Percentiles rank a stretch among this genome's conserved stretches.
Conservation (phyloP, 2,797 vertebrate genomes). For the Acanthurus lineatus region DNA sequence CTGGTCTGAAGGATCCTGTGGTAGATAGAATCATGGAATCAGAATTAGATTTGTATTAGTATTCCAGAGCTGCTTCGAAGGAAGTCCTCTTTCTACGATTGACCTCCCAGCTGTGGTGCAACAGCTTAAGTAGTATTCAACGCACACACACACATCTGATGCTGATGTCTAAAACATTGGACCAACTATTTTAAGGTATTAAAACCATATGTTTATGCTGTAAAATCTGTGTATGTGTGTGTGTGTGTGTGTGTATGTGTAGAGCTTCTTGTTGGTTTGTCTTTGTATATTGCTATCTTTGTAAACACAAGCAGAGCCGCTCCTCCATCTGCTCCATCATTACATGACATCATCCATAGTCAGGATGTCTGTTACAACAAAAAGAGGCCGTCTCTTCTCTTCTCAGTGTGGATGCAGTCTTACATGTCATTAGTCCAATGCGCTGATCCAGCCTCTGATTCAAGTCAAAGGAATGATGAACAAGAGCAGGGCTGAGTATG, state of each 20-base stretch:
- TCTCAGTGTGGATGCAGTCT: conserved; percentile 4
- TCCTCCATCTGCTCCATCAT: conserved; percentile 39
- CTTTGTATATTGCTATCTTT: conserved; percentile 8
- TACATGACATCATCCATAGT: conserved; percentile 55
- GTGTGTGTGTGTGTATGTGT: not conserved
- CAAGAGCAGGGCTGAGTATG: conserved; percentile 5
- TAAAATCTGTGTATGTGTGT: no score
- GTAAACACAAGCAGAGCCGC: conserved; percentile 22
- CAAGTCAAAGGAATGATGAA: conserved; percentile 29
- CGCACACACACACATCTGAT: conserved; percentile 12
- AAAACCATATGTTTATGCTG: conserved; percentile 18
- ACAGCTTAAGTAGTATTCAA: conserved; percentile 10
- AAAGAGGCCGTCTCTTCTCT: conserved; percentile 9
- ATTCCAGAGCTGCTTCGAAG: conserved; percentile 54
- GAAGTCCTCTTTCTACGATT: conserved; percentile 7
- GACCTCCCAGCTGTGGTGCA: conserved; percentile 43
- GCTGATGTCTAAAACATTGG: conserved; percentile 38
- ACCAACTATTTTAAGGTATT: conserved; percentile 15
- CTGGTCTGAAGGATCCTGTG: conserved; percentile 25
- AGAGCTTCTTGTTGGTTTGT: conserved; percentile 2
- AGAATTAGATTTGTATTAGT: conserved; percentile 37
- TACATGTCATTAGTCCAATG: not conserved
- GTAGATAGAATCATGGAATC: conserved; percentile 56
- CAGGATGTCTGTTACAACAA: conserved; percentile 18
- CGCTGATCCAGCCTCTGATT: conserved; percentile 59